phyloP scores from a whole-genome alignment of 2,797 vertebrate species.

The Pangasius djambal region DNA sequence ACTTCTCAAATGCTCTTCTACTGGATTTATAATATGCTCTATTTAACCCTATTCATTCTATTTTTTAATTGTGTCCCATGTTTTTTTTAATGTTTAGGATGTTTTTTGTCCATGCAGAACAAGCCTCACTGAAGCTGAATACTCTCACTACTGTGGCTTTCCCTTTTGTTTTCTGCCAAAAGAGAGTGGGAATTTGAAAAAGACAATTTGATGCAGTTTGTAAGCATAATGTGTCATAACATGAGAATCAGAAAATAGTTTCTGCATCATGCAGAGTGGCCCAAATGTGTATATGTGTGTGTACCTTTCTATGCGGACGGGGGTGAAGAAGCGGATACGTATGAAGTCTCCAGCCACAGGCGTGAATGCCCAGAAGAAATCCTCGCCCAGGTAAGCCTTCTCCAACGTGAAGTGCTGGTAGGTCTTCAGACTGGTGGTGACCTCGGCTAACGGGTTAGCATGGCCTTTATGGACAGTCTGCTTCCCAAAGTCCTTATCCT shows the following conservation, averaged over 20 bases:
- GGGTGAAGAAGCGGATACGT: conserved; percentile 94
- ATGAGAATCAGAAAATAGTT: not conserved
- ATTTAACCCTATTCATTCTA: not conserved
- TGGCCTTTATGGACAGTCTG: conserved; percentile 93
- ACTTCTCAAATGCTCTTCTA: not conserved
- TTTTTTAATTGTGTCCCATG: not conserved
- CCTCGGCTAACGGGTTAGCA: conserved; percentile 92
- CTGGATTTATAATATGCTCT: not conserved
- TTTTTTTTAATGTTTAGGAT: not conserved
- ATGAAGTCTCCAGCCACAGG: conserved; percentile 94
- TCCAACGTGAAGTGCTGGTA: conserved; percentile 99
- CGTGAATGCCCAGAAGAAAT: conserved; percentile 99
- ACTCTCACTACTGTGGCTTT: not conserved
- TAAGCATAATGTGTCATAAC: not conserved
- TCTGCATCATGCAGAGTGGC: not conserved
- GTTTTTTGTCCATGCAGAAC: not conserved
- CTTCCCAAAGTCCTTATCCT: conserved; percentile 98
- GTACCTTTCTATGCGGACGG: conserved; percentile 90
- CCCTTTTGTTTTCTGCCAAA: not conserved
- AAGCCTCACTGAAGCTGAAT: not conserved
- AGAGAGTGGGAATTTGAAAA: not conserved
- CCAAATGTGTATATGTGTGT: not conserved
- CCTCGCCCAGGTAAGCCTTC: conserved; percentile 94
- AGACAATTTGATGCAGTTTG: not conserved
- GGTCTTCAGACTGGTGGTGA: conserved; percentile 97